These are phyloP conservation scores for Allacma fusca DNA, from an alignment of 2,888 invertebrate genomes.

Conservation along the genomic window DNA sequence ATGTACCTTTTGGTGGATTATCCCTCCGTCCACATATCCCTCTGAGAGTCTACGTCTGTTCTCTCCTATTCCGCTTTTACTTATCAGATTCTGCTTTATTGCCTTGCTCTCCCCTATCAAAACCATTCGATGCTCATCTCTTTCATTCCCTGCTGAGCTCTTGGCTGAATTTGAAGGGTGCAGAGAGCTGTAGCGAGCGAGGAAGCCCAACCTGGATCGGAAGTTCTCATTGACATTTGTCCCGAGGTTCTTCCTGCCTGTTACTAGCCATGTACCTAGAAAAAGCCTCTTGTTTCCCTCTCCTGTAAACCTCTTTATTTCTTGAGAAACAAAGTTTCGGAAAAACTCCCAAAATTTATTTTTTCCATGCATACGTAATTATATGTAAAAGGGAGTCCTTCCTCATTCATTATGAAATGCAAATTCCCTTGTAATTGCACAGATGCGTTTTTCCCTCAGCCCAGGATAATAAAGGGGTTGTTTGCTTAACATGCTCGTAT, in stretches of 20 bases:
- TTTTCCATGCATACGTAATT: neutral
- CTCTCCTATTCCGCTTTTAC: neutral
- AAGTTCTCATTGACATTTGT: conserved; percentile 10
- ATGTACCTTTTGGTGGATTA: neutral
- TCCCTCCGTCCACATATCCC: neutral
- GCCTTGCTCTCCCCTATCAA: conserved; percentile 19
- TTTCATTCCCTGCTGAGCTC: conserved; percentile 17
- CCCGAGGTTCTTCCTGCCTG: neutral
- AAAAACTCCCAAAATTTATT: neutral
- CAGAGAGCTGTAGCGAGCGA: neutral
- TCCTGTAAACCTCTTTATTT: no score
- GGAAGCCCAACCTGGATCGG: neutral
- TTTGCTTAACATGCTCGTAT: no score
- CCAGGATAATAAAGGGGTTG: no score
- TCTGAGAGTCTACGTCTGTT: neutral
- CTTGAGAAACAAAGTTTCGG: no score
- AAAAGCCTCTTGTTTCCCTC: neutral
- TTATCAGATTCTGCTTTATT: conserved; percentile 30
- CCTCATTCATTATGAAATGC: conserved; percentile 24
- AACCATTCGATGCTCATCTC: conserved; percentile 26
- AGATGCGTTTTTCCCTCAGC: neutral
- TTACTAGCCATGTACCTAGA: no score
- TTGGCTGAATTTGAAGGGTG: conserved; percentile 25
- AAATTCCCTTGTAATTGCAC: conserved; percentile 11
- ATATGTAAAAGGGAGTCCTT: neutral